These are phyloP conservation scores for Protophormia terraenovae DNA, from an alignment of 2,888 invertebrate genomes.

Conservation along the genomic window DNA sequence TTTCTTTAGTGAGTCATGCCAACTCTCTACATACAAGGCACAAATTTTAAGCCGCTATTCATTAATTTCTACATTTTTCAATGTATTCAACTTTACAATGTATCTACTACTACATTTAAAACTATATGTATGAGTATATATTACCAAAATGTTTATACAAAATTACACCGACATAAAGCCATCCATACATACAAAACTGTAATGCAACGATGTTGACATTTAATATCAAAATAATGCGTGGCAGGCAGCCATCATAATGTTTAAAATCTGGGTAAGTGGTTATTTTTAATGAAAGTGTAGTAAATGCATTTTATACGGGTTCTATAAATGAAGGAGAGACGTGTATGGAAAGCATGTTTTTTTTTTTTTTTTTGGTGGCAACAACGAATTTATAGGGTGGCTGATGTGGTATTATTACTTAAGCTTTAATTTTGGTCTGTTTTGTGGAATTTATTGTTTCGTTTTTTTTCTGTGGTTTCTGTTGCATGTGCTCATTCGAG, in stretches of 20 bases:
- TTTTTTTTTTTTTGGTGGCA: background rate
- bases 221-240: conserved; percentile 57
- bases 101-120: too few relatives aligned
- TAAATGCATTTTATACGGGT: background rate
- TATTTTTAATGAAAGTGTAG: conserved; percentile 19
- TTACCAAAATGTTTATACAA: background rate
- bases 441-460: conserved; percentile 14
- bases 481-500: background rate
- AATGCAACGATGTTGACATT: conserved; percentile 55
- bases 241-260: conserved; percentile 53
- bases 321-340: background rate
- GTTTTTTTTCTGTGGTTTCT: conserved; percentile 46
- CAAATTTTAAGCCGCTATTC: background rate
- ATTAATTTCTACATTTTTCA: background rate
- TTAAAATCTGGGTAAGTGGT: conserved; percentile 34
- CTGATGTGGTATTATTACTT: background rate
- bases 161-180: background rate
- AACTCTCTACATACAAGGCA: background rate
- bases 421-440: conserved; percentile 19
- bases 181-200: background rate
- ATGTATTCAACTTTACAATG: background rate
- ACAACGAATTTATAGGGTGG: background rate
- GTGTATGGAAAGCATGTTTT: background rate
- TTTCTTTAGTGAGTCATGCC: background rate
- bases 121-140: background rate